phyloP scores from a whole-genome alignment of 2,888 invertebrate species.

The Lissonota sp. region DNA sequence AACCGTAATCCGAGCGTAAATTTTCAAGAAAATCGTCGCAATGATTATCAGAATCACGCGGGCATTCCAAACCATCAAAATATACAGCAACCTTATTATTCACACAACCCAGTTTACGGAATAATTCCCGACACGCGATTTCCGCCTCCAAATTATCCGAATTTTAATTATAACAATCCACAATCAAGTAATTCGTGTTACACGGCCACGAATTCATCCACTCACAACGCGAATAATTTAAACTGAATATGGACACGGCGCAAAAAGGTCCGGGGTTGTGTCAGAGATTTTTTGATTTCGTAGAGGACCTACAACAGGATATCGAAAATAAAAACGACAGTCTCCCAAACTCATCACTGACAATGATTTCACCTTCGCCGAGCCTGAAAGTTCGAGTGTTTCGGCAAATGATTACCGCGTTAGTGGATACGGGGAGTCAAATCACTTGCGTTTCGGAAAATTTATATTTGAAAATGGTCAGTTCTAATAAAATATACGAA shows the following conservation, averaged over 20 bases:
- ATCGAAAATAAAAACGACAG: neutral
- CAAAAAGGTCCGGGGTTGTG: constrained; percentile 12
- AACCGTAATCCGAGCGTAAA: too few species aligned
- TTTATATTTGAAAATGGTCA: neutral
- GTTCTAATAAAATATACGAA: neutral
- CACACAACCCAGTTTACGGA: neutral
- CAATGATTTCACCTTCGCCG: neutral
- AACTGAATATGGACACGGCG: neutral
- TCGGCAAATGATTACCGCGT: neutral
- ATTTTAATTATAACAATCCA: neutral
- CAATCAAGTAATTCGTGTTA: neutral
- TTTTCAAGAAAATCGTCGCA: too few species aligned
- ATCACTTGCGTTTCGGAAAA: constrained; percentile 12
- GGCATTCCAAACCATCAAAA: neutral
- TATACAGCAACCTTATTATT: neutral
- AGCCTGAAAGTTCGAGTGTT: neutral
- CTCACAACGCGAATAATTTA: neutral
- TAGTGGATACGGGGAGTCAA: constrained; percentile 17
- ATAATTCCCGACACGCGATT: neutral
- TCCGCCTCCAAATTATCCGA: neutral
- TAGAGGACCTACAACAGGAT: constrained; percentile 4
- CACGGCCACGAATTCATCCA: too few species aligned
- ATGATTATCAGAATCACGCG: neutral
- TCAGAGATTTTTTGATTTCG: neutral
- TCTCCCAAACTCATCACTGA: neutral